Conservation (phyloP, 2,113 vertebrate species). For the Calyptommatus sinebrachiatus region DNA sequence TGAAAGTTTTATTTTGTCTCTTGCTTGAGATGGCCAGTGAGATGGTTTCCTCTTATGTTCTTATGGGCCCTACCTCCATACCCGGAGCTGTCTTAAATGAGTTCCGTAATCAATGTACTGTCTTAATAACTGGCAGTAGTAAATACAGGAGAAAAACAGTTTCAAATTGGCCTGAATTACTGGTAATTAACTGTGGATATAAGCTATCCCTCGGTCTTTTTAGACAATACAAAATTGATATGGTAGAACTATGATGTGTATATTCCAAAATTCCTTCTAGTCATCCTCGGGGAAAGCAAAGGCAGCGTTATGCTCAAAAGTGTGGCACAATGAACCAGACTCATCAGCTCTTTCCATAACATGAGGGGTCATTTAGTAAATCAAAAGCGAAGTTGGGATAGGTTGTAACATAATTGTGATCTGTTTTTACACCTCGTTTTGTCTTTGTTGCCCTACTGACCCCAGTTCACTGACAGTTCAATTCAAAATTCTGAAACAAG, state of each 20-base stretch:
- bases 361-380: not conserved
- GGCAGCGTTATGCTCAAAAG: not conserved
- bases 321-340: not conserved
- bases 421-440: not conserved
- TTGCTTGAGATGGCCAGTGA: no score
- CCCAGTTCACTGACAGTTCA: not conserved
- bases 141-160: constrained; percentile 15
- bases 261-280: constrained; percentile 15
- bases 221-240: not conserved
- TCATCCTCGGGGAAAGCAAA: not conserved
- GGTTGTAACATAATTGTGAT: not conserved
- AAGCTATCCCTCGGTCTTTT: not conserved
- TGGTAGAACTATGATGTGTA: not conserved
- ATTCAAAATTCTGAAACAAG: not conserved
- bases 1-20: no score
- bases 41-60: no score
- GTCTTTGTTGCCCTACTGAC: not conserved
- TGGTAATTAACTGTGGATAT: constrained; percentile 23
- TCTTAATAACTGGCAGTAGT: constrained; percentile 7
- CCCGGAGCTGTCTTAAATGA: constrained; percentile 3
- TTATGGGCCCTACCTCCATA: not conserved
- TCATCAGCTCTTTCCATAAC: not conserved
- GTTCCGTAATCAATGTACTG: constrained; percentile 17
- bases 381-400: not conserved
- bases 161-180: constrained; percentile 23